These are phyloP conservation scores for Odontamblyopus lacepedii DNA, from an alignment of 2,797 vertebrate species.

Conservation along the genomic window DNA sequence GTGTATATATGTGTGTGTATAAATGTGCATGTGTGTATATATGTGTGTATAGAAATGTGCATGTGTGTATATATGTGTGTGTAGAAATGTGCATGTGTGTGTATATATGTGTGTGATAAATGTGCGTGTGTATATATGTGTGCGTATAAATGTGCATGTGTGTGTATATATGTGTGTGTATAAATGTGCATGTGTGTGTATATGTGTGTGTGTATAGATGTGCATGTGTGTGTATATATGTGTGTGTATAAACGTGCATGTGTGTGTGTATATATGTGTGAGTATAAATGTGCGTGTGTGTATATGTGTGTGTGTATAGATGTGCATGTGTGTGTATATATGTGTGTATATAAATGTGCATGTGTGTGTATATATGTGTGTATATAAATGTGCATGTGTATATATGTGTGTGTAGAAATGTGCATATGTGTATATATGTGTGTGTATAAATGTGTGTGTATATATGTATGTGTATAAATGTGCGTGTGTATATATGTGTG, in stretches of 20 bases:
- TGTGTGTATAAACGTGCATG: neutral
- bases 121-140: no score
- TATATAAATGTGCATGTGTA: conserved; percentile 73
- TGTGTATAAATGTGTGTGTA: neutral
- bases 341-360: no score
- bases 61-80: no score
- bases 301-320: neutral
- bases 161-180: conserved; percentile 7
- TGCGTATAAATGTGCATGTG: neutral
- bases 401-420: neutral
- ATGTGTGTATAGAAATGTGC: no score
- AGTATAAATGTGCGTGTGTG: no score
- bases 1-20: neutral
- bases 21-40: no score
- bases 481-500: neutral
- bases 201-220: neutral
- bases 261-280: conserved; percentile 72
- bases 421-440: neutral
- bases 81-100: no score
- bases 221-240: neutral
- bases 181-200: conserved; percentile 70
- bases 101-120: neutral
- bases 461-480: conserved; percentile 7
- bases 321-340: neutral
- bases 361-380: neutral